Evolutionary conservation across 2,797 vertebrate genomes (phyloP).

Genomic region (Poeciliopsis infans): DNA sequence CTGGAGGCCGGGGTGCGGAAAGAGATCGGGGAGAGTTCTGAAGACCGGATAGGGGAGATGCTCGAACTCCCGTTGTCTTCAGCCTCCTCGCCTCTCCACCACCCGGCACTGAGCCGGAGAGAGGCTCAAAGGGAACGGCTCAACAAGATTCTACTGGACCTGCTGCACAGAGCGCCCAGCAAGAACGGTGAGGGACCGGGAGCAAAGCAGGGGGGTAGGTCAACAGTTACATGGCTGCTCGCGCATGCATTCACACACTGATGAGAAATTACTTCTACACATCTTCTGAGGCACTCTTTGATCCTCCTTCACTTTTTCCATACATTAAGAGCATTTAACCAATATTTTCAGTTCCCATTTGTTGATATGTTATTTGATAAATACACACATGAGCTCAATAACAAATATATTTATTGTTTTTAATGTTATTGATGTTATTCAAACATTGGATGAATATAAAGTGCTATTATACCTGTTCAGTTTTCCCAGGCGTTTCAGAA

Average conservation of each 20-base stretch:
- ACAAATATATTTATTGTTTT: no score
- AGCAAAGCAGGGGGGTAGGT: conserved; percentile 69
- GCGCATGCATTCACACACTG: conserved; percentile 6
- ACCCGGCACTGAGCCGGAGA: conserved; percentile 83
- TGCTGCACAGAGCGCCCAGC: conserved; percentile 92
- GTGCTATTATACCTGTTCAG: no score
- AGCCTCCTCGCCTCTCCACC: conserved; percentile 72
- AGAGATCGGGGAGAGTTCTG: conserved; percentile 76
- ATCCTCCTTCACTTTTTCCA: background rate
- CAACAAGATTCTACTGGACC: conserved; percentile 92
- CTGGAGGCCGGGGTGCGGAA: conserved; percentile 57
- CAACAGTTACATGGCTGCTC: conserved; percentile 43
- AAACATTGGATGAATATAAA: no score
- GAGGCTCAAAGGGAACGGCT: conserved; percentile 90
- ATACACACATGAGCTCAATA: no score
- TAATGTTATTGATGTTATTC: no score
- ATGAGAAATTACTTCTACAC: background rate
- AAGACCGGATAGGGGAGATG: conserved; percentile 77
- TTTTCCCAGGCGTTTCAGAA: no score
- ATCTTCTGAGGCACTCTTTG: background rate
- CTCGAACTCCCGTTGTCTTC: conserved; percentile 73
- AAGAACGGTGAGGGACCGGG: conserved; percentile 91
- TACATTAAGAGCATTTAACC: no score
- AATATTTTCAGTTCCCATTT: no score
- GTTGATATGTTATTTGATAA: no score